Conservation (phyloP, 1,140 invertebrate species). For the Goniozus legneri region DNA sequence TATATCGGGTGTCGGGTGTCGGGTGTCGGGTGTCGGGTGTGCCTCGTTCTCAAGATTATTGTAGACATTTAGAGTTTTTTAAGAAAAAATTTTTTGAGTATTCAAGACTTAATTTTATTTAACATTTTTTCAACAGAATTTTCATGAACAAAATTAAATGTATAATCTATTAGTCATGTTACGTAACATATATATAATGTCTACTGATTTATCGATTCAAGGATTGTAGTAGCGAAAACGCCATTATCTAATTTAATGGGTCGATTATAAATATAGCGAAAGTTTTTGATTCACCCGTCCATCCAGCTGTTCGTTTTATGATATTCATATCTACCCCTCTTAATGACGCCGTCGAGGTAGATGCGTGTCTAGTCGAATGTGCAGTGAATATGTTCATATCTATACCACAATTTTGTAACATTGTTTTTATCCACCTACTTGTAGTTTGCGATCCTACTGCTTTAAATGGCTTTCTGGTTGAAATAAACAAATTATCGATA, state of each 20-base stretch:
- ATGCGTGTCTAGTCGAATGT: not conserved
- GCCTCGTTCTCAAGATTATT: too few relatives aligned
- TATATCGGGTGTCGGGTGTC: too few relatives aligned
- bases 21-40: too few relatives aligned
- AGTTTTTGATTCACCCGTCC: not conserved
- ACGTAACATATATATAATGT: too few relatives aligned
- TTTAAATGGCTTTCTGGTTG: not conserved
- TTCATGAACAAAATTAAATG: too few relatives aligned
- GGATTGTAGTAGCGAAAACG: too few relatives aligned
- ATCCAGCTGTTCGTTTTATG: not conserved
- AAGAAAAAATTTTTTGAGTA: too few relatives aligned
- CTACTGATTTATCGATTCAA: too few relatives aligned
- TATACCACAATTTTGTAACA: not conserved
- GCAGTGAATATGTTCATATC: not conserved
- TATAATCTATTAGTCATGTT: too few relatives aligned
- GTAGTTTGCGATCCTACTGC: not conserved
- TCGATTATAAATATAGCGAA: not conserved
- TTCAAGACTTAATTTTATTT: too few relatives aligned
- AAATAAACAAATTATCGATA: not conserved
- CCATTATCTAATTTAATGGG: not conserved
- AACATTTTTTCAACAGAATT: too few relatives aligned
- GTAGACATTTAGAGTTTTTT: too few relatives aligned
- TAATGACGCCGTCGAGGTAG: not conserved
- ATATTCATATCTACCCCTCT: not conserved
- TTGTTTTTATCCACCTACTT: not conserved